These are phyloP conservation scores for Hylaea fasciaria DNA, from an alignment of 2,888 invertebrate species.

Conservation along the genomic window DNA sequence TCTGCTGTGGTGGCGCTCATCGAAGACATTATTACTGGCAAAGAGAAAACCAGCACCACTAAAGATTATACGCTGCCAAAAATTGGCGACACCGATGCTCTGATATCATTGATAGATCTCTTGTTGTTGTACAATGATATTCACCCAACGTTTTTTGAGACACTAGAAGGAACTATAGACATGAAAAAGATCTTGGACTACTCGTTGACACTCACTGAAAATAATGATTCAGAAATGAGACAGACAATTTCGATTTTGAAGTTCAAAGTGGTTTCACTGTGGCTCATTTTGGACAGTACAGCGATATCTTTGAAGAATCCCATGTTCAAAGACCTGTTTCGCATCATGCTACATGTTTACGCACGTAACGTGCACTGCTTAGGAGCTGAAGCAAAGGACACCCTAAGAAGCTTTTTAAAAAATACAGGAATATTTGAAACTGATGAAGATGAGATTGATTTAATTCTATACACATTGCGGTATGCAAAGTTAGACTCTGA, in stretches of 20 bases:
- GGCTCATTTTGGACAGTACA: slow-evolving; percentile 77
- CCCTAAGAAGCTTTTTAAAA: slow-evolving; percentile 84
- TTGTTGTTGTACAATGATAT: slow-evolving; percentile 74
- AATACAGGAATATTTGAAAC: slow-evolving; percentile 87
- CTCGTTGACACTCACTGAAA: slow-evolving; percentile 59
- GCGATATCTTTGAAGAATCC: slow-evolving; percentile 80
- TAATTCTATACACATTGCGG: slow-evolving; percentile 86
- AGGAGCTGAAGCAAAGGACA: slow-evolving; percentile 82
- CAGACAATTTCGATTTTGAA: slow-evolving; percentile 58
- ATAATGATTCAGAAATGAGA: slow-evolving; percentile 43
- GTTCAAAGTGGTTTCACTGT: slow-evolving; percentile 77
- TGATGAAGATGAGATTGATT: slow-evolving; percentile 86
- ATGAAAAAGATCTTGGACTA: slow-evolving; percentile 74
- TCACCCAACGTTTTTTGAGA: slow-evolving; percentile 75
- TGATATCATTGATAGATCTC: slow-evolving; percentile 70
- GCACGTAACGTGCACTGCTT: slow-evolving; percentile 64
- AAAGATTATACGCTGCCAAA: slow-evolving; percentile 63
- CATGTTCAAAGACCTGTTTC: slow-evolving; percentile 83
- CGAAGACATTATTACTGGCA: slow-evolving; percentile 57
- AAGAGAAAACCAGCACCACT: slow-evolving; percentile 32
- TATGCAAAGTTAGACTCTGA: slow-evolving; percentile 64
- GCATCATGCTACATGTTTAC: slow-evolving; percentile 85
- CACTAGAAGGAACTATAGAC: slow-evolving; percentile 73
- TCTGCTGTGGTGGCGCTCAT: slow-evolving; percentile 65
- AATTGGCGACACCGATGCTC: slow-evolving; percentile 61